Conservation (phyloP, 2,113 vertebrate species). For the Falcunculus frontatus region DNA sequence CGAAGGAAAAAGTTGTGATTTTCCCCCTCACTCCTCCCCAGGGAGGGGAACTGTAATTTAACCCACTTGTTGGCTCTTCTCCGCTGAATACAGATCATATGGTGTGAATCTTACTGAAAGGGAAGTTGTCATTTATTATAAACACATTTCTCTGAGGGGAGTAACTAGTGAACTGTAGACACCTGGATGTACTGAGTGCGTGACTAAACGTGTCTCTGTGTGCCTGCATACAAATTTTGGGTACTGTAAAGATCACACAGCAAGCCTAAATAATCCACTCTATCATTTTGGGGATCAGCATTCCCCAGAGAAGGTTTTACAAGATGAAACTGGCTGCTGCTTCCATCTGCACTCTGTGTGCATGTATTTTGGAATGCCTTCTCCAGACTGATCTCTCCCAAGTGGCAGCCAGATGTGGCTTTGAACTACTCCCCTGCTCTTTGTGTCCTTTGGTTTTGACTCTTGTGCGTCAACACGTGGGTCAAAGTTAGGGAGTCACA, state of each 20-base stretch:
- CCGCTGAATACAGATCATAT: neutral
- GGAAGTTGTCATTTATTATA: neutral
- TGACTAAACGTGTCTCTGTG: neutral
- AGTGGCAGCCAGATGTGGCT: neutral
- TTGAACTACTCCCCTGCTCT: neutral
- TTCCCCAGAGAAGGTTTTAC: neutral
- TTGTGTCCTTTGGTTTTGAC: neutral
- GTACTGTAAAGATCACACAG: neutral
- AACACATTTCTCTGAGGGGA: neutral
- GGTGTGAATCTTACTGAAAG: neutral
- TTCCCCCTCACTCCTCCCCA: neutral
- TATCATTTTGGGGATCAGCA: neutral
- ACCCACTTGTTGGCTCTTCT: neutral
- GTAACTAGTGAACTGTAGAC: neutral
- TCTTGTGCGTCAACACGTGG: neutral
- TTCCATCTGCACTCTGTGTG: neutral
- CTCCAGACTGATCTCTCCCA: neutral
- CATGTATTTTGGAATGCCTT: neutral
- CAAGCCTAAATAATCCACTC: neutral
- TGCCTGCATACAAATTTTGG: neutral
- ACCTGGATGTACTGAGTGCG: neutral
- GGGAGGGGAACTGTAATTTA: neutral
- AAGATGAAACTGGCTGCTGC: neutral
- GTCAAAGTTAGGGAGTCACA: accelerated
- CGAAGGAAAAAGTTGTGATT: neutral